phyloP scores from a whole-genome alignment of 2,888 invertebrate species.

The Diadegma fenestrale region DNA sequence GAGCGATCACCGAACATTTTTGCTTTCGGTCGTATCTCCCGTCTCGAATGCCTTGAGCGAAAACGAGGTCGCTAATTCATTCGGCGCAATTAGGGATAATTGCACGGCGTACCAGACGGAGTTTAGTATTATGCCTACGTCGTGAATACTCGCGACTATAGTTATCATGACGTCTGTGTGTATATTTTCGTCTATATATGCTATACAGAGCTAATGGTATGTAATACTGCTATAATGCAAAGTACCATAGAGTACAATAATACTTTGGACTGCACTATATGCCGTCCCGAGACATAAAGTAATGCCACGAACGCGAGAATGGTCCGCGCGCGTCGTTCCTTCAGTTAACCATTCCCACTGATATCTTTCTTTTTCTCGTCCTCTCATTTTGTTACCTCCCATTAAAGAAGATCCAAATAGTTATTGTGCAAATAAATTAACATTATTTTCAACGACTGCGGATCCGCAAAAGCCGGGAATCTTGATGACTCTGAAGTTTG shows the following conservation, averaged over 20 bases:
- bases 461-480: background rate
- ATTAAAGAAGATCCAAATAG: slow-evolving; percentile 26
- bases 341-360: slow-evolving; percentile 24
- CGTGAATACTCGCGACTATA: slow-evolving; percentile 27
- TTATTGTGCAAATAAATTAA: slow-evolving; percentile 43
- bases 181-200: slow-evolving; percentile 1
- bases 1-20: slow-evolving; percentile 29
- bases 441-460: slow-evolving; percentile 24
- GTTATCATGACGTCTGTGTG: slow-evolving; percentile 41
- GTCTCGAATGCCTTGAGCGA: slow-evolving; percentile 68
- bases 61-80: slow-evolving; percentile 76
- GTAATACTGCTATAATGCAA: slow-evolving; percentile 22
- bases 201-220: background rate
- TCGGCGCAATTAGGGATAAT: slow-evolving; percentile 76
- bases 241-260: slow-evolving; percentile 20
- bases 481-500: no score
- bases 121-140: slow-evolving; percentile 53
- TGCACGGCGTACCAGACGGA: slow-evolving; percentile 71
- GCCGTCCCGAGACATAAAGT: slow-evolving; percentile 56
- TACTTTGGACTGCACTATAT: slow-evolving; percentile 28
- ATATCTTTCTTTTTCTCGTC: slow-evolving; percentile 6
- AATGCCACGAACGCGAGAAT: slow-evolving; percentile 58
- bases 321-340: slow-evolving; percentile 55
- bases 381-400: slow-evolving; percentile 44
- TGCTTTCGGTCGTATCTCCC: slow-evolving; percentile 34